phyloP scores from a whole-genome alignment of 2,888 invertebrate species.

The Harpalus rubripes region DNA sequence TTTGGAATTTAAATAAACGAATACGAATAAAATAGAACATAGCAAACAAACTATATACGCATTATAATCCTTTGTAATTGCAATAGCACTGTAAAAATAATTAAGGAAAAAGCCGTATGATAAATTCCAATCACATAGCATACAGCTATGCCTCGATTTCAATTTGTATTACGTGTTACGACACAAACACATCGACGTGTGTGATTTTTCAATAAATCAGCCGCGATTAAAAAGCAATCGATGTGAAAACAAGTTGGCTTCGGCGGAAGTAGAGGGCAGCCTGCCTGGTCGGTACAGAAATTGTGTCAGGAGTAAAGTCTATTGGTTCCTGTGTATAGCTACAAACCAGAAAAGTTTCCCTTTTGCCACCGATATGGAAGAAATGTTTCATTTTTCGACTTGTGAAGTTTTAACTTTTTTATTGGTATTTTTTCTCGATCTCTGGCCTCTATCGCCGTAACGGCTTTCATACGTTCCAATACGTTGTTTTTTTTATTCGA shows the following conservation, averaged over 20 bases:
- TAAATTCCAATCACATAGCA: not conserved
- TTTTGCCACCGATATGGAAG: conserved; percentile 47
- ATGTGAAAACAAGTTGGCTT: conserved; percentile 26
- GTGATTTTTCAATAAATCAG: conserved; percentile 35
- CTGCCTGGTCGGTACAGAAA: not conserved
- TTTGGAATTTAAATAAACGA: too few species aligned
- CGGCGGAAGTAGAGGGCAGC: not conserved
- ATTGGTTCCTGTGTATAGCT: conserved; percentile 49
- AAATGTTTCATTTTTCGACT: conserved; percentile 65
- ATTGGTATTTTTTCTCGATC: conserved; percentile 60
- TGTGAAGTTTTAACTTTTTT: conserved; percentile 63
- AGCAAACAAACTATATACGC: too few species aligned
- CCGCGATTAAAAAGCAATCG: conserved; percentile 34
- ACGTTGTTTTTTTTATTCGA: conserved; percentile 60
- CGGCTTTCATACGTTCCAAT: conserved; percentile 46
- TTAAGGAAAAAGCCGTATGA: conserved; percentile 11
- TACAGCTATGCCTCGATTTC: conserved; percentile 1
- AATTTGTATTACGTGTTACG: conserved; percentile 8
- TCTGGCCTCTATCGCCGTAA: conserved; percentile 15
- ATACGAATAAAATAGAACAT: too few species aligned
- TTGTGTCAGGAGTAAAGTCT: conserved; percentile 30
- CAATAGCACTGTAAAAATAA: not conserved
- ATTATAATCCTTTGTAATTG: not conserved
- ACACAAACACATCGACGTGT: conserved; percentile 11
- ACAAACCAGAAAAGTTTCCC: conserved; percentile 47